Evolutionary conservation across 92 coral and sea anemone species (phyloP).

Genomic region (Phenganax subtilis): DNA sequence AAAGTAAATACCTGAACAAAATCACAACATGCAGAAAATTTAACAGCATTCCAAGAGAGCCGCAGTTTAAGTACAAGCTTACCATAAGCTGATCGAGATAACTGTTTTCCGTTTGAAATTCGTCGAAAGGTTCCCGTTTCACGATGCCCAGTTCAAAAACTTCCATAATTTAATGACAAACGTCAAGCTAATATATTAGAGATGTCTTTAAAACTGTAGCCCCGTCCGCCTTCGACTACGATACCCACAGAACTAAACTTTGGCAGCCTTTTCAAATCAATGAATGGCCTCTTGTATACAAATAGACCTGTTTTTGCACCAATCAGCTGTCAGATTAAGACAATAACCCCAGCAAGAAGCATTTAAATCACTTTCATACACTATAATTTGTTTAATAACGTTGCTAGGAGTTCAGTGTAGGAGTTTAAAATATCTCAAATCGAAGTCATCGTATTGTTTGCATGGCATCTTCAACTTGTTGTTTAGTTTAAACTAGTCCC

Average conservation of each 20-base stretch:
- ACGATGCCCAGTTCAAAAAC: slow-evolving; percentile 23
- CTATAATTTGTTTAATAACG: not conserved
- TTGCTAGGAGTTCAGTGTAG: not conserved
- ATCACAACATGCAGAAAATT: not conserved
- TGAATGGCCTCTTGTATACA: slow-evolving; percentile 16
- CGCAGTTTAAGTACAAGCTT: not conserved
- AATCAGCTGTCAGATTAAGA: not conserved
- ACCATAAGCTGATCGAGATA: slow-evolving; percentile 36
- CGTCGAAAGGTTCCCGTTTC: slow-evolving; percentile 33
- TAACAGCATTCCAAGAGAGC: not conserved
- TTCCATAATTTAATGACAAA: not conserved
- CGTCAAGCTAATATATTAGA: not conserved
- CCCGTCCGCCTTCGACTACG: not conserved
- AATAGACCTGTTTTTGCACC: not conserved
- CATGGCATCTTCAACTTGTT: not conserved
- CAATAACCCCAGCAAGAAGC: not conserved
- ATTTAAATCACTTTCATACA: not conserved
- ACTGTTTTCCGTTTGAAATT: slow-evolving; percentile 10
- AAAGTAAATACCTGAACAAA: not conserved
- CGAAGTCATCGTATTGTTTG: not conserved
- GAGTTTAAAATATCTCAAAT: not conserved
- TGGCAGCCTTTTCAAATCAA: slow-evolving; percentile 27
- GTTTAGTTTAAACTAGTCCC: not conserved
- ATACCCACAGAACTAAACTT: not conserved
- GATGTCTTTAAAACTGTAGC: not conserved